These are phyloP conservation scores for Dolichopus griseipennis DNA, from an alignment of 2,888 invertebrate genomes.

Conservation along the genomic window DNA sequence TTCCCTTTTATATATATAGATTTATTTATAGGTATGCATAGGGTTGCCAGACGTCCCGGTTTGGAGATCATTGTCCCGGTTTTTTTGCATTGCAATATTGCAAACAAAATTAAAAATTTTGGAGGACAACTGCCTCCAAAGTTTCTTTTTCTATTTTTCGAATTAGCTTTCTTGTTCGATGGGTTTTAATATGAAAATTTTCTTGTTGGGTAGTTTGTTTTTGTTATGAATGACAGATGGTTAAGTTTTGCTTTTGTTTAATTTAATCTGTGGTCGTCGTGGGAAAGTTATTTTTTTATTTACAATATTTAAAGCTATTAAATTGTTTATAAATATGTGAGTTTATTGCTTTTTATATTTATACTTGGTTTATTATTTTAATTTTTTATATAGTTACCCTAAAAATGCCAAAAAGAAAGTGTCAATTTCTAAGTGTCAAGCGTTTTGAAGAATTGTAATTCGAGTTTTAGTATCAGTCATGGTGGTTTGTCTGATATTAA, in stretches of 20 bases:
- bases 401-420: constrained; percentile 12
- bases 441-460: constrained; percentile 11
- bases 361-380: constrained; percentile 8
- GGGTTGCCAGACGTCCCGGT: too few species aligned
- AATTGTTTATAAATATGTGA: constrained; percentile 7
- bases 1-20: too few species aligned
- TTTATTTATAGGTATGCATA: too few species aligned
- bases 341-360: constrained; percentile 7
- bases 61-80: too few species aligned
- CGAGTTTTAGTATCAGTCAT: constrained; percentile 12
- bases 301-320: background rate
- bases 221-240: too few species aligned
- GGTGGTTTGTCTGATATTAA: constrained; percentile 12
- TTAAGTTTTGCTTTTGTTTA: too few species aligned
- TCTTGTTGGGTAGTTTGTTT: background rate
- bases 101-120: too few species aligned
- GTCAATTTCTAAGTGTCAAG: constrained; percentile 11
- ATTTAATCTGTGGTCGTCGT: constrained; percentile 2
- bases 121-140: too few species aligned
- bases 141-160: constrained; percentile 6
- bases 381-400: background rate
- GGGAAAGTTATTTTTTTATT: constrained; percentile 2
- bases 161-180: constrained; percentile 7
- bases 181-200: constrained; percentile 5
- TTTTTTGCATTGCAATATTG: too few species aligned